These are phyloP conservation scores for Archegozetes longisetosus DNA, from an alignment of 1,140 invertebrate genomes.

Conservation along the genomic window DNA sequence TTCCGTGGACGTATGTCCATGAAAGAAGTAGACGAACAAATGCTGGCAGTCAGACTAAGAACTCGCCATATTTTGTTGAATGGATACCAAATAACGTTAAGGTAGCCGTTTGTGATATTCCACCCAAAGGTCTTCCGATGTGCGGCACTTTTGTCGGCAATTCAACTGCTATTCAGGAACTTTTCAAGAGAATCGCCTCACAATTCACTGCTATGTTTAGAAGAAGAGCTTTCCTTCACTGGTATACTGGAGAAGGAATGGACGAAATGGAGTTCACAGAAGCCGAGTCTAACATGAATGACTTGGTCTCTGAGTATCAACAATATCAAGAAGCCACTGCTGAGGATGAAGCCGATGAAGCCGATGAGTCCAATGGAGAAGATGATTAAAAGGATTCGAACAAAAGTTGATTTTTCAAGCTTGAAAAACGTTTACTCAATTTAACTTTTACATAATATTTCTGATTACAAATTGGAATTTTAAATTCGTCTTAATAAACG, in stretches of 20 bases:
- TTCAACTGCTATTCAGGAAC: slow-evolving; percentile 62
- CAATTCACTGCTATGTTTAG: slow-evolving; percentile 41
- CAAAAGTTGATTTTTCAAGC: too few species aligned
- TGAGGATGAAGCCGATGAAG: slow-evolving; percentile 29
- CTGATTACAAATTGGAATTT: too few species aligned
- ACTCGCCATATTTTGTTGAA: slow-evolving; percentile 35
- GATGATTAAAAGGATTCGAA: too few species aligned
- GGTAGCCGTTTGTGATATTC: slow-evolving; percentile 34
- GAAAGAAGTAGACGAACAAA: slow-evolving; percentile 55
- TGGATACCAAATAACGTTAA: too few species aligned
- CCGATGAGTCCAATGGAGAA: too few species aligned
- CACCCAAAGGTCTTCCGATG: slow-evolving; percentile 75
- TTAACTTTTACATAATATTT: too few species aligned
- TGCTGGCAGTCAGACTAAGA: slow-evolving; percentile 63
- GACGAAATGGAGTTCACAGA: too few species aligned
- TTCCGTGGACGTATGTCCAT: slow-evolving; percentile 89
- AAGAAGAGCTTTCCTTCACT: slow-evolving; percentile 21
- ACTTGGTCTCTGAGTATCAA: too few species aligned
- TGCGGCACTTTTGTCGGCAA: slow-evolving; percentile 79
- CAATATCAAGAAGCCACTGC: slow-evolving; percentile 55
- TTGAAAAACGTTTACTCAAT: too few species aligned
- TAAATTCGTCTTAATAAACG: too few species aligned
- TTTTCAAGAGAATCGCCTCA: slow-evolving; percentile 56
- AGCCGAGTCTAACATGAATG: too few species aligned
- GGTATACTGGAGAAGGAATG: too few species aligned